These are phyloP conservation scores for Bombus affinis DNA, from an alignment of 1,140 invertebrate genomes.

Conservation along the genomic window DNA sequence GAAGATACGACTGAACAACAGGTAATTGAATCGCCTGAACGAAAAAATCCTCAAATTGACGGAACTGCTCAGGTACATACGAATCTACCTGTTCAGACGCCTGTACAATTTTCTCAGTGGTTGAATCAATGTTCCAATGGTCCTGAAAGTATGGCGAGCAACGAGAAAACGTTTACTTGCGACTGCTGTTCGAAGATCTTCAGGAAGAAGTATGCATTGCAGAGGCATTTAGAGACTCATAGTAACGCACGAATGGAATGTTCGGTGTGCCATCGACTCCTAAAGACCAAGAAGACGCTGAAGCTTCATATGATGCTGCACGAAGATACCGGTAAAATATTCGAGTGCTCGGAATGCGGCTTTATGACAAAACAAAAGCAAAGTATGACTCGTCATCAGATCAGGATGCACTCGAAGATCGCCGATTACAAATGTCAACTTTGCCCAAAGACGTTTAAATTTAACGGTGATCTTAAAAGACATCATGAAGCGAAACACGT, in stretches of 20 bases:
- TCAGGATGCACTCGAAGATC: not conserved
- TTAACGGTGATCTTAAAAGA: not conserved
- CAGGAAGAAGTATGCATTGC: not conserved
- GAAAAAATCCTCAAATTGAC: rapidly evolving
- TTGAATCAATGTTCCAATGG: not conserved
- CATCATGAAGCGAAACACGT: constrained; percentile 8
- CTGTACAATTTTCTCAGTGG: not conserved
- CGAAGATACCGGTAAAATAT: not conserved
- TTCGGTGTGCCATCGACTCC: not conserved
- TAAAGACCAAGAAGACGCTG: constrained; percentile 4
- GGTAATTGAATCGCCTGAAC: not conserved
- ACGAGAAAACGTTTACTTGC: not conserved
- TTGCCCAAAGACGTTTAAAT: not conserved
- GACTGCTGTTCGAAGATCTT: not conserved
- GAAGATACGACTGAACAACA: not conserved
- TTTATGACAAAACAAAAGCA: not conserved
- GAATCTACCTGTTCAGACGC: too few species aligned
- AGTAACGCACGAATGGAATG: not conserved
- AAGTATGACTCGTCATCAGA: constrained; percentile 3
- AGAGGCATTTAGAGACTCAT: not conserved
- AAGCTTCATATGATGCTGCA: not conserved
- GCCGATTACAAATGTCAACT: not conserved
- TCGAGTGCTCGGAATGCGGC: constrained; percentile 13
- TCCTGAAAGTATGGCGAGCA: not conserved
- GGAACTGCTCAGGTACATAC: too few species aligned